Percentiles rank a stretch among this genome's conserved stretches.
These are phyloP conservation scores for Chauna torquata DNA, from an alignment of 2,113 vertebrate genomes.

Conservation along the genomic window DNA sequence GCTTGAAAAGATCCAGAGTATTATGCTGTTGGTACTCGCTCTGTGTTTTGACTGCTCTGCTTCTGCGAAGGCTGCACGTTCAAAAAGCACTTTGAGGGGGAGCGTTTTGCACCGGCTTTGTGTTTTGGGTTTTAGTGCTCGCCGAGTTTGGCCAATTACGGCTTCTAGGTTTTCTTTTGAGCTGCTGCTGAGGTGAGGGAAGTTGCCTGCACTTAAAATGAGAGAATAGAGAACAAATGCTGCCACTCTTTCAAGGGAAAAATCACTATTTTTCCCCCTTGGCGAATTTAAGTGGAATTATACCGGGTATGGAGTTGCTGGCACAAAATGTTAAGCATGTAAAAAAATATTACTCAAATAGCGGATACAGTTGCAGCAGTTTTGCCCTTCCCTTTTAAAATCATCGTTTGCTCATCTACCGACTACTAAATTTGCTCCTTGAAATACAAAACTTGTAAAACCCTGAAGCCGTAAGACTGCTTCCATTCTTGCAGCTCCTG, in stretches of 20 bases:
- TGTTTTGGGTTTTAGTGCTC: constrained; percentile 18
- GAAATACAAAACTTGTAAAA: not conserved
- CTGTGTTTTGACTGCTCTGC: not conserved
- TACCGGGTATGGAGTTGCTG: constrained; percentile 42
- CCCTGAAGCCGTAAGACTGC: not conserved
- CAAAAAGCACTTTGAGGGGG: not conserved
- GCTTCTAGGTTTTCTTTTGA: constrained; percentile 62
- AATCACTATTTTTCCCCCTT: not conserved
- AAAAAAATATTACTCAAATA: constrained; percentile 1
- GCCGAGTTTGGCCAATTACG: constrained; percentile 60
- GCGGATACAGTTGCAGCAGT: not conserved
- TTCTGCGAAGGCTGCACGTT: not conserved
- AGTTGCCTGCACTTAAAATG: constrained; percentile 43
- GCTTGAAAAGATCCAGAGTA: not conserved
- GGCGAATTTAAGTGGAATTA: constrained; percentile 49
- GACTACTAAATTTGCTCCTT: no score
- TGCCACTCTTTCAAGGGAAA: constrained; percentile 69
- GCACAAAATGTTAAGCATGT: not conserved
- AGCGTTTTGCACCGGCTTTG: constrained; percentile 8
- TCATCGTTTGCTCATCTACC: no score
- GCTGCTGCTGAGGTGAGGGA: constrained; percentile 67
- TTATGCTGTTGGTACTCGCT: not conserved
- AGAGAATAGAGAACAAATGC: constrained; percentile 71
- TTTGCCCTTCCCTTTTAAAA: not conserved
- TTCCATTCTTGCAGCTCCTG: not conserved